Conservation (phyloP, 2,797 vertebrate species). For the Diplodus sargus region DNA sequence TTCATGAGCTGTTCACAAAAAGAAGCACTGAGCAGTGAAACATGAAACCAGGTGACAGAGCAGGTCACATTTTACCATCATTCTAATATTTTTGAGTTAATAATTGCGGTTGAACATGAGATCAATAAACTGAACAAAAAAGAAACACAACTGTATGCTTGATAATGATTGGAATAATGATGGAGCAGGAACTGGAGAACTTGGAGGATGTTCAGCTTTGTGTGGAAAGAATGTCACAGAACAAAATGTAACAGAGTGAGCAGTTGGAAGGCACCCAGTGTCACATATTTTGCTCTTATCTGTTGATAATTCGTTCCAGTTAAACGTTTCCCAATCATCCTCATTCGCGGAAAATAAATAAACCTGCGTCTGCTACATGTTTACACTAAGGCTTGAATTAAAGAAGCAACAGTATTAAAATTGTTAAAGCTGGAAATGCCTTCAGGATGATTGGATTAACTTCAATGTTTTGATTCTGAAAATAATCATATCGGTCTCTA, state of each 20-base stretch:
- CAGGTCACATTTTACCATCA: background rate
- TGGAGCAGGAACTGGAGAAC: background rate
- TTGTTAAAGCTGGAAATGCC: background rate
- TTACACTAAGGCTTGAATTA: background rate
- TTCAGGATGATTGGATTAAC: background rate
- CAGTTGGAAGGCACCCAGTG: background rate
- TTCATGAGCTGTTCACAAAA: too few relatives aligned
- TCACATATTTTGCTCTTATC: conserved; percentile 15
- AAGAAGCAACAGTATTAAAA: background rate
- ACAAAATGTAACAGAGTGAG: background rate
- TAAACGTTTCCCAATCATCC: conserved; percentile 8
- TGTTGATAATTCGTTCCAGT: background rate
- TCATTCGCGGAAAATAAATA: background rate
- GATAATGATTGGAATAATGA: background rate
- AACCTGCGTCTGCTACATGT: background rate
- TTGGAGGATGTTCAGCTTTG: background rate
- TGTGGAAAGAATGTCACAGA: background rate
- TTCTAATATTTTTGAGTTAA: too few relatives aligned
- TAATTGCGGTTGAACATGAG: background rate
- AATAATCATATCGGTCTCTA: background rate
- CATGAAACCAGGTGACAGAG: background rate
- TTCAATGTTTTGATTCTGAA: background rate
- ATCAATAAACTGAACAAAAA: background rate
- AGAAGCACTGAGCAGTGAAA: background rate
- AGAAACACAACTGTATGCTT: background rate